A percentile compares a stretch with the other conserved stretches of the same genome.
These are phyloP conservation scores for Oplegnathus fasciatus DNA, from an alignment of 2,113 vertebrate species.

Conservation along the genomic window DNA sequence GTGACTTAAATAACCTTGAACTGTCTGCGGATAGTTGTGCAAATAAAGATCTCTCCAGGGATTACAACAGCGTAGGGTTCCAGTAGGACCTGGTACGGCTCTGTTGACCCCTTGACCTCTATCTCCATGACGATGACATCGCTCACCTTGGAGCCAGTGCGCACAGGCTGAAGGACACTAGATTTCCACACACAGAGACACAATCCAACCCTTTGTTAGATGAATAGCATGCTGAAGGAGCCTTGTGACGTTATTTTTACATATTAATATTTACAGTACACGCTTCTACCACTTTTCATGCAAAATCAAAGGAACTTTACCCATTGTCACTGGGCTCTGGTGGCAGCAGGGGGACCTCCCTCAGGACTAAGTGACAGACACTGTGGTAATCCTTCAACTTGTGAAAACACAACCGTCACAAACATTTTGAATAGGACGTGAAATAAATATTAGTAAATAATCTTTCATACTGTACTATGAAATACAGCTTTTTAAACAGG, in stretches of 20 bases:
- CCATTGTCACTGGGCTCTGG: constrained; percentile 54
- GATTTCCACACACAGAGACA: constrained; percentile 19
- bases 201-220: background rate
- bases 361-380: constrained; percentile 90
- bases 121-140: constrained; percentile 89
- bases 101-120: constrained; percentile 90
- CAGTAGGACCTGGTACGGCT: constrained; percentile 88
- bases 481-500: background rate
- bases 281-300: background rate
- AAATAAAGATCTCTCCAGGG: constrained; percentile 89
- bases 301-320: constrained; percentile 53
- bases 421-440: background rate
- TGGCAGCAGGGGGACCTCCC: constrained; percentile 82
- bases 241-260: constrained; percentile 5
- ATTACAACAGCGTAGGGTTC: constrained; percentile 91
- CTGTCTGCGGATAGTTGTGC: constrained; percentile 81
- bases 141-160: constrained; percentile 47
- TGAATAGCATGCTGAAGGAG: background rate
- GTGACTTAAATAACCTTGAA: constrained; percentile 87
- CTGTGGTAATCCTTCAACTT: constrained; percentile 90
- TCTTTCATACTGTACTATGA: background rate
- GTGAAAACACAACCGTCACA: constrained; percentile 42
- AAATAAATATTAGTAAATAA: background rate
- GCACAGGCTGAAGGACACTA: constrained; percentile 73
- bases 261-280: background rate